Evolutionary conservation across 1,140 invertebrate genomes (phyloP).

Genomic region (Solenopsis fugax): DNA sequence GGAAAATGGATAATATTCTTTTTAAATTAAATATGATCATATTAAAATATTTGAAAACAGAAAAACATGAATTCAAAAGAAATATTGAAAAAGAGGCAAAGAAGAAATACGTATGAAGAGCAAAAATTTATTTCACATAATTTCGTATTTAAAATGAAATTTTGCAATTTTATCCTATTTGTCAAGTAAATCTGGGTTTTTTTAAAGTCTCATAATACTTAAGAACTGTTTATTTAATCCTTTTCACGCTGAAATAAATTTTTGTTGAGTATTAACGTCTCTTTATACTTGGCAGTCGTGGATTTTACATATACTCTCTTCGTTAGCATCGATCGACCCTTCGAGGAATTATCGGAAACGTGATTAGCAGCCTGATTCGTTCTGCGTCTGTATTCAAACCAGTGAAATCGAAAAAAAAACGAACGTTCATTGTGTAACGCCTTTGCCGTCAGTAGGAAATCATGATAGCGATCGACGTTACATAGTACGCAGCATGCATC

Average conservation of each 20-base stretch:
- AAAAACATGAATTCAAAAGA: not conserved
- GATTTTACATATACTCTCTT: constrained; percentile 44
- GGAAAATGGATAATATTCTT: not conserved
- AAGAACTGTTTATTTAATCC: not conserved
- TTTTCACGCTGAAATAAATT: not conserved
- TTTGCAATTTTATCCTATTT: not conserved
- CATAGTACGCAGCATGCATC: constrained; percentile 52
- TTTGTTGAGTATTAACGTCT: not conserved
- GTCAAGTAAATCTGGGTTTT: not conserved
- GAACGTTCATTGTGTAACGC: constrained; percentile 68
- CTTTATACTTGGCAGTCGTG: not conserved
- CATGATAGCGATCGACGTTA: constrained; percentile 64
- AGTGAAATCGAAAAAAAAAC: constrained; percentile 81
- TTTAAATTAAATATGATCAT: not conserved
- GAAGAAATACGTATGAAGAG: not conserved
- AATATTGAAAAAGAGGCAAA: not conserved
- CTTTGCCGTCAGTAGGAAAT: constrained; percentile 67
- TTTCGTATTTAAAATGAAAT: not conserved
- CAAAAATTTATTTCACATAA: not conserved
- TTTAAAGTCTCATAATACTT: not conserved
- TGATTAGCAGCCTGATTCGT: constrained; percentile 14
- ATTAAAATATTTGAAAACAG: not conserved
- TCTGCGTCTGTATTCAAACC: constrained; percentile 36
- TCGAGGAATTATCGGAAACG: constrained; percentile 4
- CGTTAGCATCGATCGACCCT: constrained; percentile 30